Base-by-base conservation (phyloP, 2,888 invertebrate genomes). In the Sicus ferrugineus region DNA sequence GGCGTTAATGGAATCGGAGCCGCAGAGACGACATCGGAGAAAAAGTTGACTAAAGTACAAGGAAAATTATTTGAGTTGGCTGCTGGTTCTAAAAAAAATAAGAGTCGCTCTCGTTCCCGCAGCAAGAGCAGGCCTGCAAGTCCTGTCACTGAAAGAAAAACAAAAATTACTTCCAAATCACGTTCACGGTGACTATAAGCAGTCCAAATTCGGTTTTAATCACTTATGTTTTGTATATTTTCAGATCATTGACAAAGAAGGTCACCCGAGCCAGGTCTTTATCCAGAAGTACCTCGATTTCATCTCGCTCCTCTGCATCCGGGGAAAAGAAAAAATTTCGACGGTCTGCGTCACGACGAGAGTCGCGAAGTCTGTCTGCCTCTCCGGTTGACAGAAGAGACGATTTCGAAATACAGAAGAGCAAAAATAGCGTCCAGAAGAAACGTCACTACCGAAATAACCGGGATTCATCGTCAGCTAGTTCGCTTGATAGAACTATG, bases 361-460 rank as follows among this genome's bases (percentile, higher is more conserved):
- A 81, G 6, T 54, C 81, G 70, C 42, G 50, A 7, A 85, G 85
- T 73, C 77, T 81, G 48, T 85, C 85, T 1, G 72, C 80, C 23
- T 85, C 85, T 5, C 82, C 83, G 11, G 80, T 80, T 48, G 81
- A 82, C 65, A 86, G 86, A 48, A 88, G 88, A 73, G 88, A 86
- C 70, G 89, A 90, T 76, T 91, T 92, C 81, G 91, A 91, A 81
- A 90, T 92, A 74, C 86, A 91, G 78, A 88, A 93, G 87, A 92
- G 94, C 86, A 90, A 92, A 85, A 88, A 93, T 85, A 88, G 94
- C 84, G 89, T 93, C 14, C 95, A 95, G 82, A 94, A 94, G 82
- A 95, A 95, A 80, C 89, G 96, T 11, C 95, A 95, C 75, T 96
- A 96, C 81, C 89, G 95, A 16, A 94, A 93, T 68, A 94, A 95